Conservation (phyloP, 2,888 invertebrate genomes). For the Cryptus armator region DNA sequence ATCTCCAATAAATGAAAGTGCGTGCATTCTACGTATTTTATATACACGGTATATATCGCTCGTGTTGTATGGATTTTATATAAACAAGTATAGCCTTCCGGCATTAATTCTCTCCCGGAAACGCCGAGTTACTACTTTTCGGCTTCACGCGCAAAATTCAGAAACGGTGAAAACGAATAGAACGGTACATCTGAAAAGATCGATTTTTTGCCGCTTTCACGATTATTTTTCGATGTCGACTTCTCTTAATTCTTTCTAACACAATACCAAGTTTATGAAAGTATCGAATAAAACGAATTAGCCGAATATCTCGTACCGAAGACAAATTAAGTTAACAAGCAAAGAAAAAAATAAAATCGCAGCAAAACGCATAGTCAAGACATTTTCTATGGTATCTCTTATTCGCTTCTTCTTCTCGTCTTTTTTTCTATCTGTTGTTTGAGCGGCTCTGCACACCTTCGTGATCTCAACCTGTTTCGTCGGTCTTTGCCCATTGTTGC, state of each 20-base stretch:
- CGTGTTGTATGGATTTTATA: constrained; percentile 3
- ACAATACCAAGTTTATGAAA: background rate
- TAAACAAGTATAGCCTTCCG: background rate
- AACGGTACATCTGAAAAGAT: background rate
- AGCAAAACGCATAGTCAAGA: background rate
- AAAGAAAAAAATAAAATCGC: background rate
- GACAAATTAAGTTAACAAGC: background rate
- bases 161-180: background rate
- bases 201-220: background rate
- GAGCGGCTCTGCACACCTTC: constrained; percentile 29
- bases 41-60: background rate
- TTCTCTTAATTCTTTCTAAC: background rate
- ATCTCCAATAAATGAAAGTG: constrained; percentile 73
- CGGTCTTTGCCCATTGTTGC: constrained; percentile 60
- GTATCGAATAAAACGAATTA: background rate
- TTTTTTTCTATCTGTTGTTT: constrained; percentile 24
- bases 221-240: background rate
- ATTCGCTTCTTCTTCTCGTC: constrained; percentile 10
- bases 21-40: no score
- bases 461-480: constrained; percentile 63
- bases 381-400: constrained; percentile 1
- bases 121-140: background rate
- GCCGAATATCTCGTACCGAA: background rate
- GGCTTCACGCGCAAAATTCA: constrained; percentile 9
- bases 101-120: constrained; percentile 11